A percentile compares a stretch with the other conserved stretches of the same genome.
phyloP scores from a whole-genome alignment of 2,797 vertebrate species.

The Anabacerthia variegaticeps region DNA sequence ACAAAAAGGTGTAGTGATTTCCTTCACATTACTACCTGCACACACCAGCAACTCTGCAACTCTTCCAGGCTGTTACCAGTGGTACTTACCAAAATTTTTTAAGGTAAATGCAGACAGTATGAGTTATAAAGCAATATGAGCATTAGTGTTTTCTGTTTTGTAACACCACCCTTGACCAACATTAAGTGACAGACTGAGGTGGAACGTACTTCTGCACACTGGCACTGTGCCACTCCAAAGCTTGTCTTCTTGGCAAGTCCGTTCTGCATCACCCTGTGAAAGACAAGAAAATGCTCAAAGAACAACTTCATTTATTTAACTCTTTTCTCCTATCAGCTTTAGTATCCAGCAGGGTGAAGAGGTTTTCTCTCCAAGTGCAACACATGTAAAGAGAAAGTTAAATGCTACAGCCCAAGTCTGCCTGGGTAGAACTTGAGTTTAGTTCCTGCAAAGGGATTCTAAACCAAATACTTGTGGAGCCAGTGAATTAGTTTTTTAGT shows the following conservation, averaged over 20 bases:
- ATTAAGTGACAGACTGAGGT: background rate
- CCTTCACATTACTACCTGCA: background rate
- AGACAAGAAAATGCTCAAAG: background rate
- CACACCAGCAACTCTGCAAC: background rate
- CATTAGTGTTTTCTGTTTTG: background rate
- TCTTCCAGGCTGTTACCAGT: background rate
- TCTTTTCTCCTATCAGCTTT: background rate
- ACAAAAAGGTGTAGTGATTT: background rate
- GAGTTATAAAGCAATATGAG: background rate
- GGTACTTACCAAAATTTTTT: background rate
- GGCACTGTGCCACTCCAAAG: constrained; percentile 87
- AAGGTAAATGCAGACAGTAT: background rate
- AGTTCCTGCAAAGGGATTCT: background rate
- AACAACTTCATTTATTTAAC: background rate
- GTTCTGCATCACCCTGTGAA: constrained; percentile 83
- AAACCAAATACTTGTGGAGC: background rate
- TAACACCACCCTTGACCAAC: background rate
- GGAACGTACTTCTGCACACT: constrained; percentile 85
- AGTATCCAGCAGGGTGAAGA: background rate
- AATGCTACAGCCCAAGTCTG: background rate
- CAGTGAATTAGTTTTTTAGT: background rate
- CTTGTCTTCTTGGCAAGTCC: constrained; percentile 85
- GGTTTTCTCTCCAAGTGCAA: background rate
- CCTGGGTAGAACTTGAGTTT: background rate
- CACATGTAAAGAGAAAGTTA: background rate